Evolutionary conservation across 37 sponge, comb jelly and placozoan genomes (phyloP), one percentile per base, ranked within the genome.

Genomic region (Theonella swinhoei): DNA sequence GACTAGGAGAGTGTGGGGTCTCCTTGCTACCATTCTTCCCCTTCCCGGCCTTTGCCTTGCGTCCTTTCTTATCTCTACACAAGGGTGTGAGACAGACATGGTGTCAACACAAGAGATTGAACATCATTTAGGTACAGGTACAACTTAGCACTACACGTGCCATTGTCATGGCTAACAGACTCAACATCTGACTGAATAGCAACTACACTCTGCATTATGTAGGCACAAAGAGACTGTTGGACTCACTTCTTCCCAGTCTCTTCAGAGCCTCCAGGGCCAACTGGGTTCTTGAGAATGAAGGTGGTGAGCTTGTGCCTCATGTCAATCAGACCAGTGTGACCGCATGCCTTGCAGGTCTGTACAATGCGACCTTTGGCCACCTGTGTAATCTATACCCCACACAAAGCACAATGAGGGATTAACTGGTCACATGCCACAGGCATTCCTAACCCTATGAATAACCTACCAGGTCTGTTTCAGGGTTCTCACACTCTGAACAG

Each of bases 401-500:
- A 42, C 25, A 60, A 22, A 38, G 3, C 11, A 14, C 30, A 62
- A 11, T 58, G n/a, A n/a, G n/a, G n/a, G n/a, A n/a, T n/a, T n/a
- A n/a, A n/a, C n/a, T n/a, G n/a, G 14, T 47, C 54, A 47, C 54
- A 47, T 47, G 54, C 7, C 54, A 7, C 7, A 47, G 11, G 54
- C n/a, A n/a, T n/a, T 47, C 11, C 54, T 14, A 47, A 47, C 54
- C 14, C 11, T 47, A 47, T 47, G 39, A 68, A n/a, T 31, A 0
- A 28, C 93, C 77, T 65, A 96, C 97, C 90, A 99, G 80, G 22
- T 74, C 81, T 73, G 99, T 99, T 64, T 99, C 99, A 35, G 99
- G 99, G 80, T 99, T 99, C 36, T 94, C 97, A 76, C 99, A 99
- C 61, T 93, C 95, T 22, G 88, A 85, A 58, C 99, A 99, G 58